These are phyloP conservation scores for Varanus salvator DNA, from an alignment of 2,113 vertebrate genomes.

Conservation along the genomic window DNA sequence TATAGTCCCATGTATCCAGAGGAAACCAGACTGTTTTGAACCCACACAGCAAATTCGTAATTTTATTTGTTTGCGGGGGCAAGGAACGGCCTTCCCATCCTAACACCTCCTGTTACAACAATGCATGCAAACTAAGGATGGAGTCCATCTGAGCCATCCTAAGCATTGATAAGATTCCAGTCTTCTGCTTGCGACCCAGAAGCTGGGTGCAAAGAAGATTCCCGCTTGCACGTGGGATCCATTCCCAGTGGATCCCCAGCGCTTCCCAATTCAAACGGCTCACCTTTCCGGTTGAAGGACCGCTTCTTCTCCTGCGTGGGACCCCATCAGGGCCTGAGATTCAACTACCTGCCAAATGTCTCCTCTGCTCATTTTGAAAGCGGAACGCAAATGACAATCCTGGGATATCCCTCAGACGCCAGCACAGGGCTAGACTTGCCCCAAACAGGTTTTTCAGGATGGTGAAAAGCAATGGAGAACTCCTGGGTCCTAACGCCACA, in stretches of 20 bases:
- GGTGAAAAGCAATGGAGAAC: too few relatives aligned
- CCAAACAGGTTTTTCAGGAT: constrained; percentile 34
- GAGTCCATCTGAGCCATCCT: not conserved
- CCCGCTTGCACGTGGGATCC: not conserved
- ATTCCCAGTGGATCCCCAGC: not conserved
- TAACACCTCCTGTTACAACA: not conserved
- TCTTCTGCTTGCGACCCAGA: not conserved
- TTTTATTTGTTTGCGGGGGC: not conserved
- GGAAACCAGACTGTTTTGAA: not conserved
- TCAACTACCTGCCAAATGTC: too few relatives aligned
- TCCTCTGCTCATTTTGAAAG: not conserved
- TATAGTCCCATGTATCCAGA: too few relatives aligned
- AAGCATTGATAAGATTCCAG: not conserved
- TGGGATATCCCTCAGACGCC: not conserved
- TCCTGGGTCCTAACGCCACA: constrained; percentile 18
- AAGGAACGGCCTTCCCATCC: too few relatives aligned
- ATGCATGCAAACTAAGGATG: too few relatives aligned
- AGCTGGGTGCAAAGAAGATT: too few relatives aligned
- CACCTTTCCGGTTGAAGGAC: not conserved
- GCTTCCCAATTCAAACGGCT: not conserved
- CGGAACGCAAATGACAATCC: not conserved
- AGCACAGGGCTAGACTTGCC: not conserved
- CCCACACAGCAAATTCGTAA: not conserved
- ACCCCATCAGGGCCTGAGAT: not conserved
- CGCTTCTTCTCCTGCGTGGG: not conserved